phyloP scores from a whole-genome alignment of 2,888 invertebrate species.

The Drepana falcataria region DNA sequence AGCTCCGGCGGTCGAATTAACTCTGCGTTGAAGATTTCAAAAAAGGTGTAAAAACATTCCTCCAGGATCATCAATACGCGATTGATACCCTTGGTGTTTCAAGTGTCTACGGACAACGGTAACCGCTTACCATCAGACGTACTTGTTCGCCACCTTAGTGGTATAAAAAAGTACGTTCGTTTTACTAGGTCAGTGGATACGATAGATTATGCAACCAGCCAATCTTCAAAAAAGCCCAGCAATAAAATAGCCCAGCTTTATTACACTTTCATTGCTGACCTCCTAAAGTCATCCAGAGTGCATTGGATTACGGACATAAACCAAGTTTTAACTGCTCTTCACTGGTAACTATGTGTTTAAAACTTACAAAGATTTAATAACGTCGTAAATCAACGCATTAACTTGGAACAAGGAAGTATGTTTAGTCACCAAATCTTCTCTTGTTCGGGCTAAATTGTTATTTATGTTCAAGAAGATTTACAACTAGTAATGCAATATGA shows the following conservation, averaged over 20 bases:
- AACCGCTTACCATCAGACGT: no score
- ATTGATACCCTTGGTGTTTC: no score
- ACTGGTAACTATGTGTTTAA: conserved; percentile 18
- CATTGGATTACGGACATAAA: conserved; percentile 7
- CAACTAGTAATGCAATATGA: no score
- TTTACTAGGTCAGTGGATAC: neutral
- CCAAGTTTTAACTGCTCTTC: conserved; percentile 13
- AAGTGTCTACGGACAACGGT: no score
- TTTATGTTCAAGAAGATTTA: neutral
- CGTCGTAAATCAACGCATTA: conserved; percentile 8
- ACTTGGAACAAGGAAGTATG: neutral
- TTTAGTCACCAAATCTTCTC: neutral
- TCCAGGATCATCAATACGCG: no score
- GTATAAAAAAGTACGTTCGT: neutral
- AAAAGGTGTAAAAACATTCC: no score
- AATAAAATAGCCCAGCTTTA: neutral
- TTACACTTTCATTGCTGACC: neutral
- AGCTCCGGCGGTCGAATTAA: no score
- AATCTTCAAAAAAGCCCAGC: neutral
- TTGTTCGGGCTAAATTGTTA: neutral
- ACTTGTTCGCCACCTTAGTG: no score
- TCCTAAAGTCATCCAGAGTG: neutral
- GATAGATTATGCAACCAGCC: neutral
- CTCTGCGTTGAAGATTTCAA: no score
- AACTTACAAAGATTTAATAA: conserved; percentile 20